Conservation (phyloP, 2,888 invertebrate genomes). For the Shargacucullia verbasci region DNA sequence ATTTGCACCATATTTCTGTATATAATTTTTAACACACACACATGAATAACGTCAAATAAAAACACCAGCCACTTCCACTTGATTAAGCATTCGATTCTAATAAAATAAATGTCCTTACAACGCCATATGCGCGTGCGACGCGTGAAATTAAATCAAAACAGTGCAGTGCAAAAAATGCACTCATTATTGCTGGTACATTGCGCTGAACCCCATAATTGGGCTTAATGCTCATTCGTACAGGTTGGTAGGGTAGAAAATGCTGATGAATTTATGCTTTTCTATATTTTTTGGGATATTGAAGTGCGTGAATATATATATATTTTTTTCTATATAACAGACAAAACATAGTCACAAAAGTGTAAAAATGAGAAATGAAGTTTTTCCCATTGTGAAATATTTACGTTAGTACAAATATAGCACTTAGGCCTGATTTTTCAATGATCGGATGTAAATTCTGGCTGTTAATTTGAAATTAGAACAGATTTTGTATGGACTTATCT, state of each 20-base stretch:
- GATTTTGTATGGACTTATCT: too few relatives aligned
- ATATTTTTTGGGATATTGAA: neutral
- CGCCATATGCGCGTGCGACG: constrained; percentile 57
- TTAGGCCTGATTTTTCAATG: too few relatives aligned
- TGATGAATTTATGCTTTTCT: neutral
- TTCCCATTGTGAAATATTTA: too few relatives aligned
- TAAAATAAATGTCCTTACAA: constrained; percentile 45
- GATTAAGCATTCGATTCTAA: constrained; percentile 51
- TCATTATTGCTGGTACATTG: constrained; percentile 55
- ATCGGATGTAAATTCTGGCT: too few relatives aligned
- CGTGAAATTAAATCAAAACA: constrained; percentile 60
- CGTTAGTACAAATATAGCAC: too few relatives aligned
- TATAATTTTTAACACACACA: constrained; percentile 24
- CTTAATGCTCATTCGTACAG: constrained; percentile 20
- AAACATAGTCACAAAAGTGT: too few relatives aligned
- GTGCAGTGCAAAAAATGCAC: constrained; percentile 32
- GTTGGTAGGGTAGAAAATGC: constrained; percentile 13
- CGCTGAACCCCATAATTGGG: constrained; percentile 32
- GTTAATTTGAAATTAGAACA: too few relatives aligned
- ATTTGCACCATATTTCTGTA: neutral
- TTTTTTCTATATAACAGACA: too few relatives aligned
- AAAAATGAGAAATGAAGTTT: too few relatives aligned
- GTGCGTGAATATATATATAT: too few relatives aligned
- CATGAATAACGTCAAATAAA: constrained; percentile 7
- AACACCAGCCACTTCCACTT: constrained; percentile 45